These are phyloP conservation scores for Cephus pulcher DNA, from an alignment of 2,888 invertebrate genomes.

Conservation along the genomic window DNA sequence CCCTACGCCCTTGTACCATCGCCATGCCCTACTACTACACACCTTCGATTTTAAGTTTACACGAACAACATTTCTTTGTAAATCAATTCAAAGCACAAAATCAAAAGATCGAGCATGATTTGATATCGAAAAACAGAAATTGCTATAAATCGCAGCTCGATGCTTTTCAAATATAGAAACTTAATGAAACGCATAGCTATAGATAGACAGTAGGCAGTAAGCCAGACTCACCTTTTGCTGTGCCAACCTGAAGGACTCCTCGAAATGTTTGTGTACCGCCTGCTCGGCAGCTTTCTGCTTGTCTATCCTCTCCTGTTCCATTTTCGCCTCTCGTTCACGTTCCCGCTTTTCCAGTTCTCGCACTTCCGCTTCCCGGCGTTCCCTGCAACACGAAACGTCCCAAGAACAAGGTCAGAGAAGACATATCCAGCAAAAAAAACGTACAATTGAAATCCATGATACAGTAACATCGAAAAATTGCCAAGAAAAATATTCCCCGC, in stretches of 20 bases:
- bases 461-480: background rate
- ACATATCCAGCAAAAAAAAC: background rate
- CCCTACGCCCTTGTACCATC: background rate
- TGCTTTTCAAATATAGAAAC: background rate
- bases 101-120: too few species aligned
- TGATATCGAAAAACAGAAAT: background rate
- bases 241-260: constrained; percentile 84
- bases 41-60: background rate
- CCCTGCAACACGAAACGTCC: constrained; percentile 61
- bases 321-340: constrained; percentile 65
- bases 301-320: constrained; percentile 71
- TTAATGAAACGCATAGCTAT: constrained; percentile 6
- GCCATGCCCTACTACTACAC: too few species aligned
- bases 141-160: background rate
- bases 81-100: background rate
- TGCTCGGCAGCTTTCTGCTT: constrained; percentile 72
- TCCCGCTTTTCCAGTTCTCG: constrained; percentile 75
- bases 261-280: constrained; percentile 89
- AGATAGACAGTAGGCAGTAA: constrained; percentile 25
- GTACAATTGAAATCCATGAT: background rate
- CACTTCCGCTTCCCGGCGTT: constrained; percentile 77
- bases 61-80: background rate
- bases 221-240: constrained; percentile 77
- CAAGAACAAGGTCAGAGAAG: background rate
- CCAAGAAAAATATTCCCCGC: background rate